A percentile compares a stretch with the other conserved stretches of the same genome.
These are phyloP conservation scores for Gymnoscopelus microlampas DNA, from an alignment of 2,797 vertebrate genomes.

Conservation along the genomic window DNA sequence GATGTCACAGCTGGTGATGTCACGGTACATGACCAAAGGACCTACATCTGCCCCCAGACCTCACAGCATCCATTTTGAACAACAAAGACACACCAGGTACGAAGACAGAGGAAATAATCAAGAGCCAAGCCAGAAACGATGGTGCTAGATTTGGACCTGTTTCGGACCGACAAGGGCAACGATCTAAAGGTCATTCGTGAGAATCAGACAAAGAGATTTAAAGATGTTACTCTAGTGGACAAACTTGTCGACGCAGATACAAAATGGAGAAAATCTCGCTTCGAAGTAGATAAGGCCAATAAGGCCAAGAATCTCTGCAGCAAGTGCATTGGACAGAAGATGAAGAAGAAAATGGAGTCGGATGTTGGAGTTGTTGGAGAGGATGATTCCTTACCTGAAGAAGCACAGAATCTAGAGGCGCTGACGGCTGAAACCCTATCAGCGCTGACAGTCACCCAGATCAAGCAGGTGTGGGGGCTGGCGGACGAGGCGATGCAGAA, in stretches of 20 bases:
- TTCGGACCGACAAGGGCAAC: slow-evolving; percentile 87
- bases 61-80: background rate
- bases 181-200: slow-evolving; percentile 83
- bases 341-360: slow-evolving; percentile 98
- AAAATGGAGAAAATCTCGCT: slow-evolving; percentile 88
- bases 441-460: slow-evolving; percentile 89
- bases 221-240: slow-evolving; percentile 87
- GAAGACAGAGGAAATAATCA: too few species aligned
- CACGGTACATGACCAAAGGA: too few species aligned
- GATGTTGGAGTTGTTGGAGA: slow-evolving; percentile 77
- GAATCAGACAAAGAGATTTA: slow-evolving; percentile 85
- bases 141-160: slow-evolving; percentile 88
- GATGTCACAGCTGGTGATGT: too few species aligned
- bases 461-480: slow-evolving; percentile 90
- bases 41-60: background rate
- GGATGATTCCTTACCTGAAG: slow-evolving; percentile 87
- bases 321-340: slow-evolving; percentile 96
- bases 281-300: too few species aligned
- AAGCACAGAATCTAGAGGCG: slow-evolving; percentile 85
- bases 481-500: slow-evolving; percentile 90
- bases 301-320: slow-evolving; percentile 99
- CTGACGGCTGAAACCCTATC: slow-evolving; percentile 86
- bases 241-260: slow-evolving; percentile 83
- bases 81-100: background rate
- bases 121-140: slow-evolving; percentile 52